These are phyloP conservation scores for Galemys pyrenaicus DNA, from an alignment of 2,113 vertebrate species.

Conservation along the genomic window DNA sequence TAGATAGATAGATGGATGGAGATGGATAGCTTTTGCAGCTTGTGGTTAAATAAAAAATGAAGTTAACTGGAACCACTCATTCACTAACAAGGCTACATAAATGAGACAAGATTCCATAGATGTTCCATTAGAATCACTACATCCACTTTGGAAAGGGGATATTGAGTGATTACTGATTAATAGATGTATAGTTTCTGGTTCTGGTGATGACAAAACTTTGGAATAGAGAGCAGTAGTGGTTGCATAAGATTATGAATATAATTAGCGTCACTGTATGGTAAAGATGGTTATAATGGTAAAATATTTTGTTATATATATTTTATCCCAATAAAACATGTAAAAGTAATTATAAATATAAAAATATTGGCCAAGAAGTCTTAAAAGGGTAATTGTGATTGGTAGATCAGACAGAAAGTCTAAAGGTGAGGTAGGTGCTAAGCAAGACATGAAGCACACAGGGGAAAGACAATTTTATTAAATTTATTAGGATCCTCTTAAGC, in stretches of 20 bases:
- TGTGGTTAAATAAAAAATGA: neutral
- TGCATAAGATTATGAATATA: neutral
- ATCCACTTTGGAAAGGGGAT: neutral
- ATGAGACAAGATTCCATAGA: neutral
- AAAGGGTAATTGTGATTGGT: neutral
- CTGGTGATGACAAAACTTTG: neutral
- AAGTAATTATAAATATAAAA: neutral
- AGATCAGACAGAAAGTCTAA: neutral
- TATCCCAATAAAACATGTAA: neutral
- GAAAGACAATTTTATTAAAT: neutral
- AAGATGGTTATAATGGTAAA: neutral
- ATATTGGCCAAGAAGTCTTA: neutral
- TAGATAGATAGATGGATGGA: no score
- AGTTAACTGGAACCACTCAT: neutral
- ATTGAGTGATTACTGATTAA: neutral
- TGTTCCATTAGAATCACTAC: neutral
- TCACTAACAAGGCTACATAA: neutral
- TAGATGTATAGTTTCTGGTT: neutral
- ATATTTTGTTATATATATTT: neutral
- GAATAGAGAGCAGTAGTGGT: neutral
- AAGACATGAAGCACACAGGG: neutral
- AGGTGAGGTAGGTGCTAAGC: neutral
- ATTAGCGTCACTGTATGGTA: neutral
- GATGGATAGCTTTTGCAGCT: neutral
- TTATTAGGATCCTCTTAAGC: slow-evolving; percentile 35